Percentiles rank a stretch among this genome's conserved stretches.
phyloP scores from a whole-genome alignment of 2,797 vertebrate genomes.

The Anas capensis region DNA sequence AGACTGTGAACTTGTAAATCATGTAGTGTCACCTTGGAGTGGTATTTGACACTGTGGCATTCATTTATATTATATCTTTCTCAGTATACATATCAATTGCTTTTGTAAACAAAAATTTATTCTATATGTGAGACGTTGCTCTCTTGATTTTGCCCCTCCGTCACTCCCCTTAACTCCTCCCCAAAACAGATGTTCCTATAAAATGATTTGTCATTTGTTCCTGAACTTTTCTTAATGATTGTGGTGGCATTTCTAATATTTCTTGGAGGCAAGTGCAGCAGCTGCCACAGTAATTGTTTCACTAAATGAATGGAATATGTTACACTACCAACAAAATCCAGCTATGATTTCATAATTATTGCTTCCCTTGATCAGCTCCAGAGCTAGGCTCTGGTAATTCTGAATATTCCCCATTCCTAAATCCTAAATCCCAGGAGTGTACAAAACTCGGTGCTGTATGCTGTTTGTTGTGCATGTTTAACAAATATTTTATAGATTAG shows the following conservation, averaged over 20 bases:
- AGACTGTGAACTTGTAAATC: background rate
- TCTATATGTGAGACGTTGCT: background rate
- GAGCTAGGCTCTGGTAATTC: background rate
- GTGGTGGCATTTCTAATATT: constrained; percentile 57
- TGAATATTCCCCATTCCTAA: background rate
- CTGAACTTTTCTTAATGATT: constrained; percentile 57
- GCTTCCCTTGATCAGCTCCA: background rate
- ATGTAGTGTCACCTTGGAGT: background rate
- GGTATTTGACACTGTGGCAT: background rate
- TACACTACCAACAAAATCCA: background rate
- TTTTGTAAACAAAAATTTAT: constrained; percentile 4
- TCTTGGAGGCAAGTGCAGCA: constrained; percentile 45
- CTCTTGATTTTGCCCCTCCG: background rate
- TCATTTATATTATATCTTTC: background rate
- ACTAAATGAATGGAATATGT: background rate
- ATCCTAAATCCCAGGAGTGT: background rate
- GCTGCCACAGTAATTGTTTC: background rate
- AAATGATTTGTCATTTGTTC: background rate
- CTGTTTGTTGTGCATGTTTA: background rate
- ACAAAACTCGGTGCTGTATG: background rate
- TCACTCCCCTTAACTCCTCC: background rate
- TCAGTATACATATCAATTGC: background rate
- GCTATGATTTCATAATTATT: background rate
- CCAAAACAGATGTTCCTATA: constrained; percentile 32
- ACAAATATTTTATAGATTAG: background rate